phyloP scores from a whole-genome alignment of 1,140 invertebrate genomes.

The Teleopsis dalmanni region DNA sequence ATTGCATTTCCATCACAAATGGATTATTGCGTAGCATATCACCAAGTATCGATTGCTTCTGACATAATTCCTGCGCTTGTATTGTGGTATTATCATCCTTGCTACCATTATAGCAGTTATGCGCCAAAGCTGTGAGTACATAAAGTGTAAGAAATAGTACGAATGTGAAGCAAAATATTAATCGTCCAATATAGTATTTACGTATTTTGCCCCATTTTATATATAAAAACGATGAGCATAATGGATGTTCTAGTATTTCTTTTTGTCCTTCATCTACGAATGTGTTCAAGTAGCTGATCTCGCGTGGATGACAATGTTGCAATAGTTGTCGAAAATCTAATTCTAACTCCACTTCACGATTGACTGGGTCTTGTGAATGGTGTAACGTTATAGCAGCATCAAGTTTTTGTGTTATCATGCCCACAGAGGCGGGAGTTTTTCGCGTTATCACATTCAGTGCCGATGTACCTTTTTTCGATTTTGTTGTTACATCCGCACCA shows the following conservation, averaged over 20 bases:
- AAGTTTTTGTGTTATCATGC: constrained; percentile 66
- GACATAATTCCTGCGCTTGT: constrained; percentile 61
- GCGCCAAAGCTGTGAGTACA: constrained; percentile 65
- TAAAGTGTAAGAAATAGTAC: constrained; percentile 69
- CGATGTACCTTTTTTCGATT: constrained; percentile 73
- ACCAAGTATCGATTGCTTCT: constrained; percentile 65
- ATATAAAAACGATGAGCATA: constrained; percentile 75
- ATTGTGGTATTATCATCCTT: constrained; percentile 61
- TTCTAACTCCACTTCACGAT: constrained; percentile 71
- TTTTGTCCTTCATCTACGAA: constrained; percentile 78
- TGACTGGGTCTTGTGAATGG: constrained; percentile 65
- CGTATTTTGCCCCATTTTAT: constrained; percentile 83
- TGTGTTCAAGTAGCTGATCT: constrained; percentile 73
- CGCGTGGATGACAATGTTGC: constrained; percentile 68
- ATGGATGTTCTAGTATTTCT: constrained; percentile 70
- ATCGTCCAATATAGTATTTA: constrained; percentile 73
- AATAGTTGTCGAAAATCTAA: constrained; percentile 71
- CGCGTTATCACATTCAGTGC: constrained; percentile 72
- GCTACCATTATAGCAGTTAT: constrained; percentile 70
- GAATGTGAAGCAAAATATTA: constrained; percentile 72
- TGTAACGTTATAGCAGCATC: constrained; percentile 70
- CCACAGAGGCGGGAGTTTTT: constrained; percentile 72
- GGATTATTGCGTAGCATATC: constrained; percentile 63
- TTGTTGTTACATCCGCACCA: constrained; percentile 75
- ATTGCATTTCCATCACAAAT: constrained; percentile 66